Conservation (phyloP, 2,797 vertebrate species). For the Remorina albescens region DNA sequence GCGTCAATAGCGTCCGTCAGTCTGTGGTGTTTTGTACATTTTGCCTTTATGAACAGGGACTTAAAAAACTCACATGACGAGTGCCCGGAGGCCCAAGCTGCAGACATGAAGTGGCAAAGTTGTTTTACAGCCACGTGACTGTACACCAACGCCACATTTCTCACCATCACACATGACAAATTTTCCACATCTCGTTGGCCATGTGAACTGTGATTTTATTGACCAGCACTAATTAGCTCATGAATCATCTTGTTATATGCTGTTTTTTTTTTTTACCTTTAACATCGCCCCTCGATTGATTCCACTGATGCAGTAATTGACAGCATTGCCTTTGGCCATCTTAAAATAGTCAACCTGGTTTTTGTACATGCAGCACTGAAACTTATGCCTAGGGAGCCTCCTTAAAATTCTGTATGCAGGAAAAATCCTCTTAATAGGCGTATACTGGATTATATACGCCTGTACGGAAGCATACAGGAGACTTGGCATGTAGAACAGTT, state of each 20-base stretch:
- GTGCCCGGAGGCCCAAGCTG: too few species aligned
- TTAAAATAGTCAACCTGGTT: constrained; percentile 20
- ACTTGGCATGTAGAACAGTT: constrained; percentile 19
- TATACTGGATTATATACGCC: background rate
- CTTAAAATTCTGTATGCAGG: background rate
- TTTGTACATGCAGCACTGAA: constrained; percentile 1
- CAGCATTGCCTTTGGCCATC: constrained; percentile 5
- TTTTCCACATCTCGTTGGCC: constrained; percentile 2
- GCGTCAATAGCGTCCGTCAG: background rate
- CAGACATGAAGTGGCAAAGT: too few species aligned
- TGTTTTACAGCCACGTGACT: too few species aligned
- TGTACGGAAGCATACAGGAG: constrained; percentile 14
- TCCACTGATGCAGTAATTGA: constrained; percentile 22
- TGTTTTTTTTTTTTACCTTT: constrained; percentile 19
- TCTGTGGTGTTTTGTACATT: background rate
- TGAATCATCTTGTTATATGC: constrained; percentile 37
- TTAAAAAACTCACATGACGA: background rate
- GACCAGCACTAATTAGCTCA: constrained; percentile 30
- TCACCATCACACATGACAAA: constrained; percentile 15
- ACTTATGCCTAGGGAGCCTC: constrained; percentile 2
- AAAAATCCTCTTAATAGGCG: background rate
- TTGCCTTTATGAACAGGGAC: background rate
- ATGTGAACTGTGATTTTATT: constrained; percentile 23
- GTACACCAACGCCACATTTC: background rate
- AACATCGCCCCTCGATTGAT: constrained; percentile 10